Evolutionary conservation across 2,797 vertebrate species (phyloP), one percentile per base, ranked within the genome.

Genomic region (Hipposideros larvatus): DNA sequence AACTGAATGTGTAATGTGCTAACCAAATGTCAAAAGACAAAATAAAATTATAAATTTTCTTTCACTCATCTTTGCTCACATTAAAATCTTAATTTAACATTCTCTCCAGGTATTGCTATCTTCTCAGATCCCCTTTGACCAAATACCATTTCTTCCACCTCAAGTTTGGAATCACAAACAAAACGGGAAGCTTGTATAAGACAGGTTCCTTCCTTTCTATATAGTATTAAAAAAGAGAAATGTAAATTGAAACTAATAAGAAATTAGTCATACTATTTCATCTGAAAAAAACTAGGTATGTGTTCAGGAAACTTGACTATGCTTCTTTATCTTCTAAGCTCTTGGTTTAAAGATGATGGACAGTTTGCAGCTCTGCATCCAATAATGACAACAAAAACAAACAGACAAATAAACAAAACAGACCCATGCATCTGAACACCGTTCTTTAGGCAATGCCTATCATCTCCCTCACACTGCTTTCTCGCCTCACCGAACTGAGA

Each of bases 101-200:
- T 16, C 11, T 59, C 68, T 41, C 28, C 5, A 37, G 10, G 7
- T 4, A 7, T 0, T 70, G 26, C 5, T 11, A 37, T 26, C 1
- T 80, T 71, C 70, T 21, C 41, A 15, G 7, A 0, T 1, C 1
- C 2, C n/a, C 1, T 4, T 8, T 77, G 31, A 21, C 2, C 4
- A 70, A 48, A 48, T 22, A 48, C 51, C 28, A 6, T 82, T 84
- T 53, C 22, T 75, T 74, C 79, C 18, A 77, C 3, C 9, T 7
- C 0, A 3, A 22, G 4, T 87, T 87, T 78, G 10, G 22, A 59
- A 92, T 48, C 63, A 26, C 43, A 86, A 24, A 18, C 5, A 87
- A 34, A 90, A n/a, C 4, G 34, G 37, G 5, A 63, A 9, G 1
- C 22, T 41, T 61, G 18, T 65, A 9, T 37, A 65, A 46, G 11